Evolutionary conservation across 2,113 vertebrate species (phyloP), one percentile per base, ranked within the genome.

Genomic region (Anoplopoma fimbria): DNA sequence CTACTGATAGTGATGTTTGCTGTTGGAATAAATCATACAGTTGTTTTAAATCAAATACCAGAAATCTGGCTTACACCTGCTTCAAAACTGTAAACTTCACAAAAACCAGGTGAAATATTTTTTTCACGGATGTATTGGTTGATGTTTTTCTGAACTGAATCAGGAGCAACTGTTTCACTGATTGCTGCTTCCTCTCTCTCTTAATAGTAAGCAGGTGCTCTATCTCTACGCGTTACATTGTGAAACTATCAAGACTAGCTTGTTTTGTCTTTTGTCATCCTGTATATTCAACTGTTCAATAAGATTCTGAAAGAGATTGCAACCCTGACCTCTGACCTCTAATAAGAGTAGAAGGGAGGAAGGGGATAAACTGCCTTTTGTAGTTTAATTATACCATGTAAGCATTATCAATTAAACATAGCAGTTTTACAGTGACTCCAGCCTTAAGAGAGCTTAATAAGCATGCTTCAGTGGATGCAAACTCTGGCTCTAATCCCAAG

Each of bases 381-480:
- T 6, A 58, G 29, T 76, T 70, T 19, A 69, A 82, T 33, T 25
- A 84, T 14, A 29, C 23, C 27, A 76, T 40, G 8, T 75, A 60
- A 81, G 38, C n/a, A 29, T 53, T 61, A 53, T 57, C 17, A n/a
- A 47, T 53, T 74, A 34, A 51, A 79, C 33, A 74, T 27, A 36
- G 33, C 38, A 53, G 61, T 15, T 47, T 63, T 69, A 51, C 51
- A 71, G 67, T 85, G 64, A 75, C 79, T 89, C 53, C 53, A 25
- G 61, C 36, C 19, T 82, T 47, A 65, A 4, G 40, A 85, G 53
- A 78, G 69, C 67, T 81, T 78, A 77, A 86, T 73, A 83, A 77
- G 10, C 63, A 74, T 81, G 79, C 73, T 75, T 84, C 77, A 71
- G 60, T 65, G 58, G 72, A 65, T 70, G 68, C 79, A 86, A 75